These are phyloP conservation scores for Melanaphis sacchari DNA, from an alignment of 1,140 invertebrate species.

Conservation along the genomic window DNA sequence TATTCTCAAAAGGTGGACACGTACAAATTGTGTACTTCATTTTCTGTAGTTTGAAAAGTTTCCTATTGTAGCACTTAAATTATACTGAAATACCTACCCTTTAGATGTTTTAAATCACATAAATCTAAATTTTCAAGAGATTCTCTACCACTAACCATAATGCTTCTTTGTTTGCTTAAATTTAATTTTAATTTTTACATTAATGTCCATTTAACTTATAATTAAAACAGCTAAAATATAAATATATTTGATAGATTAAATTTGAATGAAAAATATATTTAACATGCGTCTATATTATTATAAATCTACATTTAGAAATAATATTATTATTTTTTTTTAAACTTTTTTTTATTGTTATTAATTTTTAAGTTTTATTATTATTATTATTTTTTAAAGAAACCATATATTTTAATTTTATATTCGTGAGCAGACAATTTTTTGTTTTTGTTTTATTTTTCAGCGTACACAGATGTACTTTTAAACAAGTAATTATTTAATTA, in stretches of 20 bases:
- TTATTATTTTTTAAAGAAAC: background rate
- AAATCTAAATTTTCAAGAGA: background rate
- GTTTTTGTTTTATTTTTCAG: background rate
- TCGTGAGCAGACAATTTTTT: background rate
- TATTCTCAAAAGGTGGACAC: background rate
- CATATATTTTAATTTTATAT: background rate
- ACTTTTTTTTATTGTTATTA: background rate
- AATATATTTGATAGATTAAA: no score
- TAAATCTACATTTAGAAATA: background rate
- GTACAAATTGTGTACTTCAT: slow-evolving; percentile 14
- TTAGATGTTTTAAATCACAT: background rate
- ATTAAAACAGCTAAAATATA: background rate
- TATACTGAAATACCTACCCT: background rate
- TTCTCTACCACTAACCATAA: background rate
- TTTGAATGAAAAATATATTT: background rate
- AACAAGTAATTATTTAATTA: background rate
- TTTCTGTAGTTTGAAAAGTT: background rate
- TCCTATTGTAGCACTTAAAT: background rate
- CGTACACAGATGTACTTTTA: background rate
- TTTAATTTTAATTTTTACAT: background rate
- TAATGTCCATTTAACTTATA: background rate
- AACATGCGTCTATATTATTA: background rate
- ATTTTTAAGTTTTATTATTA: background rate
- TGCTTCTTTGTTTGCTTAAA: background rate
- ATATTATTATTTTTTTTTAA: no score